Base-by-base conservation (phyloP, 2,888 invertebrate species). In the Diploptera punctata region DNA sequence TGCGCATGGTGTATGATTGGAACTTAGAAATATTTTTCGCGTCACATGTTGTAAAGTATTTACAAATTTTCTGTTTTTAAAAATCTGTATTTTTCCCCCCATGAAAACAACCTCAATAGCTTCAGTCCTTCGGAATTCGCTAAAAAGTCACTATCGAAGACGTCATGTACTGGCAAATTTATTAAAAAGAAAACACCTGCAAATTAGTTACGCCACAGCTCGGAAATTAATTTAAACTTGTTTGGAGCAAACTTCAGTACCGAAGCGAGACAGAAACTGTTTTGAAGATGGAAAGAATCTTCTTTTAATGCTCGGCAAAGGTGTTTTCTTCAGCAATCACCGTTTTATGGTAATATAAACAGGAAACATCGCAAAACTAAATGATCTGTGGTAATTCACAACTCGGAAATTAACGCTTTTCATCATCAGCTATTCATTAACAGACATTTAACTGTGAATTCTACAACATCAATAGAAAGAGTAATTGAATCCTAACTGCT, bases 321-420 rank as follows among this genome's bases (percentile, higher is more conserved):
- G 19, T 68, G 33, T 29, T 67, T 47, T 67, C 49, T 67, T 43
- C 29, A 29, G n/a, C 31, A 57, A n/a, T 3, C 3, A 21, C 26
- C 26, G 21, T 57, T 21, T 24, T 24, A 24, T 29, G n/a, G 19
- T 9, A n/a, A n/a, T 13, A 16, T 16, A 24, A 29, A n/a, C 7
- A 29, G 5, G 9, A 29, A 21, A 57, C 44, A 26, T 18, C 21
- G 43, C 67, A 1, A 47, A n/a, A 19, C n/a, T 57, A 57, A 57
- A 57, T 57, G 29, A 13, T 9, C 33, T 38, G 67, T 71, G 71
- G 54, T 71, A 71, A 71, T 71, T 71, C 67, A 49, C 71, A 68
- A 21, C 54, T 21, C 29, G 67, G 52, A 57, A 71, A 71, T 71
- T 71, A 71, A 49, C 57, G 71, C 68, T 54, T 68, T 67, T 68